These are phyloP conservation scores for Teleogryllus oceanicus DNA, from an alignment of 2,888 invertebrate genomes.

Conservation along the genomic window DNA sequence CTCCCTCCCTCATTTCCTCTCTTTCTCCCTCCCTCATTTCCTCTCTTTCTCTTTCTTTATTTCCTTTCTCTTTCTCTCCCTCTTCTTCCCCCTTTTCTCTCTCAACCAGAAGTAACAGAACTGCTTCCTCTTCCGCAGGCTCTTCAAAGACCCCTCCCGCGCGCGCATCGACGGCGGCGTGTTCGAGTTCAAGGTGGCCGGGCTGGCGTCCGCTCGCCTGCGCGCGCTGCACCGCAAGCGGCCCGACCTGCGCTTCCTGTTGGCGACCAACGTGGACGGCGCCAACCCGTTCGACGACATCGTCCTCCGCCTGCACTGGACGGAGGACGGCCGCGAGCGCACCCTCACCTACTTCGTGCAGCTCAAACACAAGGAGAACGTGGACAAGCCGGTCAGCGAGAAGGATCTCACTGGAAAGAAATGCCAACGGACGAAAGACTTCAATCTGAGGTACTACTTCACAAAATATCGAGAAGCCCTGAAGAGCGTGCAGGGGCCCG, in stretches of 20 bases:
- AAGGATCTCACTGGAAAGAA: neutral
- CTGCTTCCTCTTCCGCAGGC: too few species aligned
- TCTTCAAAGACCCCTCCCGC: neutral
- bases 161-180: neutral
- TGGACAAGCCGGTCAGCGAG: neutral
- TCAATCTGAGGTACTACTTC: neutral
- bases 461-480: neutral
- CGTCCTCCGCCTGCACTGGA: neutral
- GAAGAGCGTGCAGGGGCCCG: neutral
- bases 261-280: neutral
- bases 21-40: too few species aligned
- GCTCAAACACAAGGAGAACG: neutral
- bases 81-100: too few species aligned
- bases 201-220: neutral
- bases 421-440: neutral
- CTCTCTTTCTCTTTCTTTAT: rapidly evolving
- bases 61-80: too few species aligned
- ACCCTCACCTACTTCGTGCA: neutral
- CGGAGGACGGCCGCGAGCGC: neutral
- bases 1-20: too few species aligned
- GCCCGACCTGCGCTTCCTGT: neutral
- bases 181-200: neutral
- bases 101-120: too few species aligned
- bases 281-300: neutral
- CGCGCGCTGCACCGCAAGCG: neutral